Evolutionary conservation across 2,797 vertebrate species (phyloP).

Genomic region (Xenopus petersii): DNA sequence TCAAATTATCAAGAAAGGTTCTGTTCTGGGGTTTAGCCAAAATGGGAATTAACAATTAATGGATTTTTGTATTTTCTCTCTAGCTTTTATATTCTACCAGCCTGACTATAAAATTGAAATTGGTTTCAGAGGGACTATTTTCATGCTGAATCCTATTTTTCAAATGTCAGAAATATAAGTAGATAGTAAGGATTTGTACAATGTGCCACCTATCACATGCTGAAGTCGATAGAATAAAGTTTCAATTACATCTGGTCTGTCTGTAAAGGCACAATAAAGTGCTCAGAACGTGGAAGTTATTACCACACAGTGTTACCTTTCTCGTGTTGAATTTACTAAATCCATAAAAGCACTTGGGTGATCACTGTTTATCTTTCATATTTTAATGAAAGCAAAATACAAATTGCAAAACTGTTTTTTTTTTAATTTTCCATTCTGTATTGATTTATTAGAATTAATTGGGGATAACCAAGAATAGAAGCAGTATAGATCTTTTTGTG

Average conservation of each 20-base stretch:
- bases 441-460: no score
- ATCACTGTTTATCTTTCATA: neutral
- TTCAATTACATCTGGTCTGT: constrained; percentile 42
- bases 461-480: no score
- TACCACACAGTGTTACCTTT: constrained; percentile 29
- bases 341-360: constrained; percentile 3
- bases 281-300: constrained; percentile 29
- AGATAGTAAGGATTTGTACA: constrained; percentile 42
- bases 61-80: constrained; percentile 44
- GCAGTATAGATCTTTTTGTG: no score
- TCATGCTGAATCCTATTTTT: constrained; percentile 49
- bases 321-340: constrained; percentile 29
- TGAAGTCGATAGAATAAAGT: constrained; percentile 35
- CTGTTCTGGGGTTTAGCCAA: constrained; percentile 42
- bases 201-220: constrained; percentile 39
- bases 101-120: constrained; percentile 47
- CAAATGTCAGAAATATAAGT: constrained; percentile 48
- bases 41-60: constrained; percentile 49
- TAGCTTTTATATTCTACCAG: constrained; percentile 36
- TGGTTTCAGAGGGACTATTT: constrained; percentile 48
- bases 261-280: constrained; percentile 32
- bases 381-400: no score
- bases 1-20: constrained; percentile 39
- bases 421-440: no score
- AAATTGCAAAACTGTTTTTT: no score